phyloP scores from a whole-genome alignment of 2,888 invertebrate genomes.

The Tortricodes alternella region DNA sequence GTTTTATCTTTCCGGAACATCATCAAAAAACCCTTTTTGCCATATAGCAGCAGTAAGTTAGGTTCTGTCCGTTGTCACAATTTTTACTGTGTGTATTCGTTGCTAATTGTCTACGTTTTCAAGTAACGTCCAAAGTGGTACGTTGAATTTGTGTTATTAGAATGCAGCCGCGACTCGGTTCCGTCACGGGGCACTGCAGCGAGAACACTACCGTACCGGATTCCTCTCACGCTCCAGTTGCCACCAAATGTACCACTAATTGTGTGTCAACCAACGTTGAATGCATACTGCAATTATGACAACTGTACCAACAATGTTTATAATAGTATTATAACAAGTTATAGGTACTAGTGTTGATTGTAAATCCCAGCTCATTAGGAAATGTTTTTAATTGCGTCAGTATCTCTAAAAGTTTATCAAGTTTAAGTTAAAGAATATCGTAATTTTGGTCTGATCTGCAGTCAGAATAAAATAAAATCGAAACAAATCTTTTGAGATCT shows the following conservation, averaged over 20 bases:
- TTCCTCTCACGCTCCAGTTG: conserved; percentile 81
- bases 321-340: too few relatives aligned
- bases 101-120: background rate
- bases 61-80: background rate
- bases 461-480: background rate
- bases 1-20: too few relatives aligned
- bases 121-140: conserved; percentile 25
- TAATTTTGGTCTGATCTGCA: background rate
- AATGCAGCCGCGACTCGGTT: conserved; percentile 53
- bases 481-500: background rate
- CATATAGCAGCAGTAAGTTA: too few relatives aligned
- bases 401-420: background rate
- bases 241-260: conserved; percentile 69
- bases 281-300: conserved; percentile 41
- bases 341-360: background rate
- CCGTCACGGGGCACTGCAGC: conserved; percentile 69
- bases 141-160: conserved; percentile 42
- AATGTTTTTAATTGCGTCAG: background rate
- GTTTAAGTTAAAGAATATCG: background rate
- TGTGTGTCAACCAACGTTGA: conserved; percentile 66
- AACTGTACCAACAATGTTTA: background rate
- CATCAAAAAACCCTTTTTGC: too few relatives aligned
- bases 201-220: conserved; percentile 66
- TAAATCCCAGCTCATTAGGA: background rate
- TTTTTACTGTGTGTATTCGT: background rate